Percentiles rank a stretch among this genome's conserved stretches.
These are phyloP conservation scores for Gopherus evgoodei DNA, from an alignment of 2,113 vertebrate genomes.

Conservation along the genomic window DNA sequence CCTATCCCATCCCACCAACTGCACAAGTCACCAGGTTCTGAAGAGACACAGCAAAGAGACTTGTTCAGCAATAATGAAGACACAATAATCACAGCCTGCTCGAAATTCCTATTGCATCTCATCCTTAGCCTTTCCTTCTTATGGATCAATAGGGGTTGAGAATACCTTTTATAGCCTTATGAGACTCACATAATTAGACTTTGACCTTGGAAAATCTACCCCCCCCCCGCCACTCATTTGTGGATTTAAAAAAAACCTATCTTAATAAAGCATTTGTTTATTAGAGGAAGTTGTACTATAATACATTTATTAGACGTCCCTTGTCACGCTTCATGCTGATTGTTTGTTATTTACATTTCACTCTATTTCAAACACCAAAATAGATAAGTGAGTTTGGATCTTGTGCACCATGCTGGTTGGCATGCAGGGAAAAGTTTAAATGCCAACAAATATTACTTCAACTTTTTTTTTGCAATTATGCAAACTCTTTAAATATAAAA, in stretches of 20 bases:
- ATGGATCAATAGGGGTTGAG: not conserved
- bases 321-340: not conserved
- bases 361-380: not conserved
- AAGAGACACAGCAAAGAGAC: not conserved
- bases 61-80: not conserved
- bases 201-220: not conserved
- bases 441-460: not conserved
- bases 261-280: not conserved
- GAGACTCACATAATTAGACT: not conserved
- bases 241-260: not conserved
- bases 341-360: not conserved
- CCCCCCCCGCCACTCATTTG: not conserved
- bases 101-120: too few species aligned
- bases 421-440: constrained; percentile 6
- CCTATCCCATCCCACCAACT: not conserved
- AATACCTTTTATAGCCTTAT: not conserved
- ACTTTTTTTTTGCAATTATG: not conserved
- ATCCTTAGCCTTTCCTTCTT: not conserved
- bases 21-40: not conserved
- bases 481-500: not conserved
- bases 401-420: not conserved
- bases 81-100: not conserved
- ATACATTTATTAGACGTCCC: not conserved
- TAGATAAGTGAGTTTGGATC: not conserved
- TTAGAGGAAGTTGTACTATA: not conserved